Base-by-base conservation (phyloP, 2,113 vertebrate genomes). In the Pagrus major region DNA sequence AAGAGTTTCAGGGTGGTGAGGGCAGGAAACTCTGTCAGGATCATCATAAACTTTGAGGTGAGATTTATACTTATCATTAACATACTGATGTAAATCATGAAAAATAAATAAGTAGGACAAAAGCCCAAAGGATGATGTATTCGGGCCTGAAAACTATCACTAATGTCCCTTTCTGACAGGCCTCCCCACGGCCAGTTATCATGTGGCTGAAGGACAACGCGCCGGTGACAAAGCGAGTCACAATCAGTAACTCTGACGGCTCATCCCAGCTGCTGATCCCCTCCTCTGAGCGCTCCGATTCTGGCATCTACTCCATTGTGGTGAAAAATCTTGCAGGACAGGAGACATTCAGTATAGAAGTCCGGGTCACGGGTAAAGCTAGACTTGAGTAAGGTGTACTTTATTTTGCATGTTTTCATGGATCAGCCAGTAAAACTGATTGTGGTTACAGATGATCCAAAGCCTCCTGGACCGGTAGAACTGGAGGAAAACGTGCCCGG, bases 21-120 rank as follows among this genome's bases (percentile, higher is more conserved):
- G 84, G 95, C 92, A 51, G 96, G 97, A 75, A 94, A 95, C 87
- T 86, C 94, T 5, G 86, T 97, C 41, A 91, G 91, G 21, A 92
- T 96, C 80, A 95, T 90, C 9, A 80, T 97, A 29, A 91, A 93
- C 77, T 98, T 97, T 87, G 96, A 98, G 93, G 98, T 98, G 82
- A 93, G 74, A 72, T 56, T 76, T 8, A 60, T 52, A 25, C 12
- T 37, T 39, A 59, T 6, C 44, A 7, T 3, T 69, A 1, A 33
- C 25, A 27, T 3, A 23, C 21, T 25, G 9, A 63, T 12, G 29
- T 1, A 12, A 61, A 27, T 3, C 1, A 1, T 37, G n/a, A 29
- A 20, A 75, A 65, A 1, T 15, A 44, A 41, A 64, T n/a, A n/a
- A n/a, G n/a, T 15, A 1, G 1, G 9, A 44, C 12, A 18, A 6